Evolutionary conservation across 2,888 invertebrate genomes (phyloP), one percentile per base, ranked within the genome.

Genomic region (Nemotelus pantherinus): DNA sequence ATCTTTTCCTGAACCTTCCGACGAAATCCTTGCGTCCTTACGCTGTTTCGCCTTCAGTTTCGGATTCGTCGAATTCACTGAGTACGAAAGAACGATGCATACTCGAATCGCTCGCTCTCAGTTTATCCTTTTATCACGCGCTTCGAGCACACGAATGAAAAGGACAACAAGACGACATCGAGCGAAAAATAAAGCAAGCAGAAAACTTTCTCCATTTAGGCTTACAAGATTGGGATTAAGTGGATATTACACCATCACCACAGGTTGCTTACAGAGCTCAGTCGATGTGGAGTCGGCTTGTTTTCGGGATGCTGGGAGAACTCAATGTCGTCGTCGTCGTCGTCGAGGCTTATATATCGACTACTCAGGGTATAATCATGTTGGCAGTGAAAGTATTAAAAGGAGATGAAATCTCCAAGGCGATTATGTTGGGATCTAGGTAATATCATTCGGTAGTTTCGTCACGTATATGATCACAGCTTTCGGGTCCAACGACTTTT

Each of bases 141-240:
- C 9, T 39, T 10, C 57, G 25, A 57, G 57, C 10, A 53, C 25
- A 55, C 70, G 43, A 70, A 39, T 41, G 70, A 70, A 10, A 53
- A 55, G 70, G 55, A 48, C 50, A 67, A 5, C 41, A 3, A 44
- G 53, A 55, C 9, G 53, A 53, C 44, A 25, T 25, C 25, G 25
- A 25, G 25, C 25, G 25, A 25, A 47, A 53, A 55, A 70, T 70
- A 55, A 70, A 70, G 55, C 70, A 70, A 53, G 43, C 53, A 53
- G 55, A 70, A 74, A 74, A 74, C 74, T 60, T 74, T 74, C 47
- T 63, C 74, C 74, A 60, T 74, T 74, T 74, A 74, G 74, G 74
- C 60, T 74, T 74, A 74, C 74, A 74, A 60, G 74, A 74, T 74
- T 74, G 63, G 74, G 74, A 60, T 74, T 74, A 74, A 74, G 74